phyloP scores from a whole-genome alignment of 2,888 invertebrate species.

The Rotaria macrura region DNA sequence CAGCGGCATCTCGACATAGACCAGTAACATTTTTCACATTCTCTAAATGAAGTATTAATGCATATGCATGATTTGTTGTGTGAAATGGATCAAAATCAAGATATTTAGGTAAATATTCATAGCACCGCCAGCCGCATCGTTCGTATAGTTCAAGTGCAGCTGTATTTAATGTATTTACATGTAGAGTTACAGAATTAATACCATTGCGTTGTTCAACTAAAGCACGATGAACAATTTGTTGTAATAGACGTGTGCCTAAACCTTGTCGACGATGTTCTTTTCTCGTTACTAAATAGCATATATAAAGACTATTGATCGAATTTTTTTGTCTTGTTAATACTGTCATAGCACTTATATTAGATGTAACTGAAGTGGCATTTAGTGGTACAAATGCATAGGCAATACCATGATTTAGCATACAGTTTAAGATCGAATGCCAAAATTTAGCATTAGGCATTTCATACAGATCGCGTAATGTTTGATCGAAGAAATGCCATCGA shows the following conservation, averaged over 20 bases:
- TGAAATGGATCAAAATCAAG: background rate
- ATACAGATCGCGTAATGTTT: background rate
- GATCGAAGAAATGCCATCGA: background rate
- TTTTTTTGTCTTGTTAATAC: background rate
- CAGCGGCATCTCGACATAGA: background rate
- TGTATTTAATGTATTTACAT: conserved; percentile 10
- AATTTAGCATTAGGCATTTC: background rate
- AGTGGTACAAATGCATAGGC: background rate
- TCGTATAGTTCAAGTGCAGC: background rate
- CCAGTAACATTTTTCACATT: background rate
- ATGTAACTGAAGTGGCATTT: background rate
- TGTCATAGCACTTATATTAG: background rate
- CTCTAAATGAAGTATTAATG: background rate
- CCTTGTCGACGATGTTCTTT: background rate
- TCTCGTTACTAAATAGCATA: background rate
- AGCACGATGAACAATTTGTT: background rate
- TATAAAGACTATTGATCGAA: background rate
- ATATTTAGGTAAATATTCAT: background rate
- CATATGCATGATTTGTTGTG: background rate
- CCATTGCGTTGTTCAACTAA: background rate
- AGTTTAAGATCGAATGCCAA: background rate
- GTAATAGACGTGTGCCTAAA: background rate
- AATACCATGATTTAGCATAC: background rate
- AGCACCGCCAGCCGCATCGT: background rate
- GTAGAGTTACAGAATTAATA: background rate